Evolutionary conservation across 2,797 vertebrate species (phyloP).

Genomic region (Eremophila alpestris): DNA sequence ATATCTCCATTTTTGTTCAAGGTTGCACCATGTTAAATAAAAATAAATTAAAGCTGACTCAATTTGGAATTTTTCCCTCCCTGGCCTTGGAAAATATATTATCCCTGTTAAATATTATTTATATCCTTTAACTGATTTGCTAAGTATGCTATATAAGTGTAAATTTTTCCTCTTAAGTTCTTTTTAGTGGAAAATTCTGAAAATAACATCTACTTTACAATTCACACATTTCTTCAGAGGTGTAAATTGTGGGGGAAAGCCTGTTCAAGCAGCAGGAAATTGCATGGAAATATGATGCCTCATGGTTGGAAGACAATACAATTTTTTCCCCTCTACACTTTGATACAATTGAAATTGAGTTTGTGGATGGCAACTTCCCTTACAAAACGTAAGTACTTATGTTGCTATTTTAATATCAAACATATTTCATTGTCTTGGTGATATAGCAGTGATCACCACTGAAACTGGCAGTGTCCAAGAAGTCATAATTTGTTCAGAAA

Average conservation of each 20-base stretch:
- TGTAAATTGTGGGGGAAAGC: neutral
- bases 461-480: neutral
- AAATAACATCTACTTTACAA: neutral
- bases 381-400: neutral
- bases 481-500: neutral
- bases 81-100: neutral
- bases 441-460: neutral
- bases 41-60: neutral
- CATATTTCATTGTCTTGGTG: neutral
- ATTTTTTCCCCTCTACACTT: neutral
- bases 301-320: neutral
- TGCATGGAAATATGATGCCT: neutral
- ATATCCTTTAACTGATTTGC: neutral
- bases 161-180: neutral
- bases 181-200: neutral
- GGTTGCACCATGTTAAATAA: neutral
- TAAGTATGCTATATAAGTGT: neutral
- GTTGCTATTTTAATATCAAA: neutral
- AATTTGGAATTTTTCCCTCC: neutral
- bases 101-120: neutral
- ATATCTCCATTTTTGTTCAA: neutral
- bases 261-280: neutral
- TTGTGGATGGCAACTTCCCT: neutral
- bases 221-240: neutral
- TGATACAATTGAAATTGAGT: constrained; percentile 3